Evolutionary conservation across 2,888 invertebrate genomes (phyloP), one percentile per base, ranked within the genome.

Genomic region (Diarsia mendica): DNA sequence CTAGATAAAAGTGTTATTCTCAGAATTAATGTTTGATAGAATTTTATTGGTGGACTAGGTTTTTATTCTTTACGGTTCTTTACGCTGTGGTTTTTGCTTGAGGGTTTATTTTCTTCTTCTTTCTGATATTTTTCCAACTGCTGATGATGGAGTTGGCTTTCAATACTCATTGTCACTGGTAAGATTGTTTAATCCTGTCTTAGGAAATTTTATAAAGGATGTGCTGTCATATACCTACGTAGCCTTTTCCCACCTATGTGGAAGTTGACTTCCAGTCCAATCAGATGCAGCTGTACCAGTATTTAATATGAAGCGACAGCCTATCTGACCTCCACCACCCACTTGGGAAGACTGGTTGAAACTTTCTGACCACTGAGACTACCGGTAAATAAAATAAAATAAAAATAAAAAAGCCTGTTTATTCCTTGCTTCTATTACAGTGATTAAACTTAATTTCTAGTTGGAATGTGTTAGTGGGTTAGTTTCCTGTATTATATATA

Each of bases 1-100:
- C 58, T 84, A 63, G 80, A 80, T 83, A 79, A 64, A 64, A 83
- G 60, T 64, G 67, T 79, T 80, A 65, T 79, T 83, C 73, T 60
- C 44, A 58, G 66, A 55, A 79, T 83, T 71, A 64, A 79, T 70
- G 70, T 83, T 78, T 78, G 28, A 82, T 70, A 67, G 61, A 55
- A 76, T 83, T 82, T 83, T 80, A 64, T 79, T 83, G 63, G 75
- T 49, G 63, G 23, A 49, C 53, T 64, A 13, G 6, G 1, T 49
- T 77, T 75, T 80, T 63, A 20, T 77, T 80, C 9, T 46, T 48
- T 28, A 8, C 0, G 0, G 61, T 80, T 53, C 39, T 63, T 79
- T 63, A 2, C 18, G n/a, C 46, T 13, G n/a, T 60, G 60, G 23
- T 69, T 33, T 79, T 48, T 72, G 72, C 23, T 60, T 49, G 20